Evolutionary conservation across 2,113 vertebrate genomes (phyloP).

Genomic region (Planiliza haematocheilus): DNA sequence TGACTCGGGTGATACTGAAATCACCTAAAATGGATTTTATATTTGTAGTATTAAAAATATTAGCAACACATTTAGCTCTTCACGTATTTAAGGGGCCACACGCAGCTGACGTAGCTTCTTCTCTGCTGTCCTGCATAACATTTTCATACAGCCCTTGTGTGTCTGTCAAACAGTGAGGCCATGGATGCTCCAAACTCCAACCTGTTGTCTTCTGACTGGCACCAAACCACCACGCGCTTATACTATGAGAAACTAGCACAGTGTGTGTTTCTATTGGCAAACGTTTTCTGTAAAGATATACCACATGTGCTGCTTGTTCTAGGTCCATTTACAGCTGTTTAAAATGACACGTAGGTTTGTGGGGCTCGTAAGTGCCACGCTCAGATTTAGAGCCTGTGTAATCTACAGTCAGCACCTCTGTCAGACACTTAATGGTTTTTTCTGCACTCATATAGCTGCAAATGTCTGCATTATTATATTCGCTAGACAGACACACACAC

Average conservation of each 20-base stretch:
- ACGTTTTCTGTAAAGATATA: slow-evolving; percentile 21
- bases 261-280: slow-evolving; percentile 3
- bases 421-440: slow-evolving; percentile 69
- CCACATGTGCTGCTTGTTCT: slow-evolving; percentile 20
- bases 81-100: too few species aligned
- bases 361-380: slow-evolving; percentile 41
- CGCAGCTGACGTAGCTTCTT: too few species aligned
- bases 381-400: slow-evolving; percentile 59
- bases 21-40: too few species aligned
- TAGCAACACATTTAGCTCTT: too few species aligned
- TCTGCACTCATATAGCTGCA: slow-evolving; percentile 59
- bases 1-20: too few species aligned
- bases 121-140: too few species aligned
- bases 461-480: slow-evolving; percentile 69
- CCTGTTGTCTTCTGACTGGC: neutral
- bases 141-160: too few species aligned
- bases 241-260: neutral
- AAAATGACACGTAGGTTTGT: slow-evolving; percentile 41
- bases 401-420: slow-evolving; percentile 75
- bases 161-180: too few species aligned
- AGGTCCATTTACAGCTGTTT: slow-evolving; percentile 8
- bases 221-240: neutral
- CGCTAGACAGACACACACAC: slow-evolving; percentile 32
- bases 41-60: too few species aligned
- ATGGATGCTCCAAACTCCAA: neutral